phyloP scores from a whole-genome alignment of 2,113 vertebrate species.

The Mus pahari region DNA sequence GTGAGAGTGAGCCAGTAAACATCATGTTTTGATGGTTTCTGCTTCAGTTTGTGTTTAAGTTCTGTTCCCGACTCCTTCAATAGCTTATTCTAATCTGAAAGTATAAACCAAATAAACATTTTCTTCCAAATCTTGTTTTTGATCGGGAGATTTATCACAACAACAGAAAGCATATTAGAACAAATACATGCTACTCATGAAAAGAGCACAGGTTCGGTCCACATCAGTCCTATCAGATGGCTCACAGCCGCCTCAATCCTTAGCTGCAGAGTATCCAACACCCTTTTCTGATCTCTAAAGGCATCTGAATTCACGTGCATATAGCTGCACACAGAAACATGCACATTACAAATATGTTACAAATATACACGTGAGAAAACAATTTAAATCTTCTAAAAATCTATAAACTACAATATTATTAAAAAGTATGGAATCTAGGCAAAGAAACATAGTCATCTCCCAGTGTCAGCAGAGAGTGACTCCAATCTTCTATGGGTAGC shows the following conservation, averaged over 20 bases:
- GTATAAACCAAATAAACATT: neutral
- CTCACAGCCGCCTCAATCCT: neutral
- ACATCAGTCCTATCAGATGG: neutral
- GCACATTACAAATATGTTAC: neutral
- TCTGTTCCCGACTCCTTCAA: neutral
- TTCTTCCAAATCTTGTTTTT: neutral
- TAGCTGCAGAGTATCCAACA: neutral
- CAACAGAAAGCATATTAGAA: neutral
- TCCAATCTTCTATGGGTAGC: neutral
- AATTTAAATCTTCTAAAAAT: neutral
- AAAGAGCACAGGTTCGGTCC: neutral
- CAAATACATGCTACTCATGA: neutral
- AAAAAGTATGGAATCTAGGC: neutral
- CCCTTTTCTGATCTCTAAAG: neutral
- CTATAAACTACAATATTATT: neutral
- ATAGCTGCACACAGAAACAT: neutral
- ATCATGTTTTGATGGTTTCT: neutral
- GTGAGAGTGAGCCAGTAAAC: neutral
- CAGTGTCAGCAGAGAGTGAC: no score
- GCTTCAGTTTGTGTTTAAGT: neutral
- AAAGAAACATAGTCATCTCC: neutral
- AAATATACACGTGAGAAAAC: neutral
- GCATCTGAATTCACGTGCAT: neutral
- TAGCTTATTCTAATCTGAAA: neutral
- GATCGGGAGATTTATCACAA: neutral